Base-by-base conservation (phyloP, 2,797 vertebrate species). In the Acomys russatus region DNA sequence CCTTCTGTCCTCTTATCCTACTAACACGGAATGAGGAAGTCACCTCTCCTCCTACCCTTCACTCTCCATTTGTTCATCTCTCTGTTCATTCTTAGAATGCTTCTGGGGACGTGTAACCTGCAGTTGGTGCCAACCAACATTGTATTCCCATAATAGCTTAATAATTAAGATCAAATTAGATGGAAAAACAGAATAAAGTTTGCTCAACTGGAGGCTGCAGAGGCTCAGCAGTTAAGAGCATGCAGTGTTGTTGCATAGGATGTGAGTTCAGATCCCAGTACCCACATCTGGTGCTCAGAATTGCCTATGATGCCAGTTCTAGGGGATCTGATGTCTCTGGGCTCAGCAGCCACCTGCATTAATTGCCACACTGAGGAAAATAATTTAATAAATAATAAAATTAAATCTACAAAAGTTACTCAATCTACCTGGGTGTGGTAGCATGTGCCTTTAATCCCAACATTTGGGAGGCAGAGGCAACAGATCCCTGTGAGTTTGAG, bases 121-220 rank as follows among this genome's bases (percentile, higher is more conserved):
- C n/a, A 38, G 35, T 25, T 59, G n/a, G n/a, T 80, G 5, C 18
- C 20, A 35, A 23, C 14, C n/a, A 63, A 64, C 25, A 64, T 11
- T 33, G 28, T 25, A 23, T 66, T 68, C 17, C 3, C 9, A 23
- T 33, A 3, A 35, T 33, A 76, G 35, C 74, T 92, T 85, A 88
- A 83, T 73, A 74, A 91, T 59, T 82, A 82, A 89, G 85, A 68
- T 73, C 2, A 80, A 92, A 59, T 70, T 91, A 63, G 71, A 12
- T 85, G 33, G 33, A 78, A 88, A 35, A 44, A 1, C 73, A 9
- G 54, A 87, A 17, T 54, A 71, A 82, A 4, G 8, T 66, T 28
- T 51, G n/a, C 44, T 68, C 44, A 68, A 15, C 3, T 9, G 9
- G 76, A 78, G 15, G 9, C 49, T 33, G 28, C 1, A 30, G 14